Conservation (phyloP, 1,140 invertebrate genomes). For the Achatina immaculata region DNA sequence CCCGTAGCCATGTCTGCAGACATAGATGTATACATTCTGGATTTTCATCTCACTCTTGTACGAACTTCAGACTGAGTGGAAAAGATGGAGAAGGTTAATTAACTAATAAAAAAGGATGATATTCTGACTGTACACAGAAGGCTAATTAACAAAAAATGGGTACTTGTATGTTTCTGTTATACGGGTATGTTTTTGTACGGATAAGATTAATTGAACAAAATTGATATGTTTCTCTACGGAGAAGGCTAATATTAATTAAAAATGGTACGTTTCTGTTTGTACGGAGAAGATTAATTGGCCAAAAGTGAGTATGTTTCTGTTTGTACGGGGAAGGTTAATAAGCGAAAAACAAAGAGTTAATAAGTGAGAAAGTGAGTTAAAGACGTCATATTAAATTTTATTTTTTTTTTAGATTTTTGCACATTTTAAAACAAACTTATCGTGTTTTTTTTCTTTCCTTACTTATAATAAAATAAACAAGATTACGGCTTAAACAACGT, state of each 20-base stretch:
- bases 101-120: too few species aligned
- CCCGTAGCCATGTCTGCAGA: too few species aligned
- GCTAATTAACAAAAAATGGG: too few species aligned
- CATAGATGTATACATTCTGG: too few species aligned
- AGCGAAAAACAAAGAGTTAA: background rate
- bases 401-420: background rate
- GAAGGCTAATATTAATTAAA: background rate
- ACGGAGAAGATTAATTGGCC: background rate
- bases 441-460: background rate
- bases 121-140: too few species aligned
- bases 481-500: constrained; percentile 41
- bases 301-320: background rate
- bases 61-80: too few species aligned
- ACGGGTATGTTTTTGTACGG: background rate
- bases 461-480: too few species aligned
- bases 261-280: background rate
- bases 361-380: background rate
- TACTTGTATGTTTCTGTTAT: background rate
- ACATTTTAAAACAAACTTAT: background rate
- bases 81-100: too few species aligned
- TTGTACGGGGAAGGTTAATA: too few species aligned
- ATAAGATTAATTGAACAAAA: background rate
- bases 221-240: background rate
- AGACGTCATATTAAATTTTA: background rate
- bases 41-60: too few species aligned